A percentile compares a stretch with the other conserved stretches of the same genome.
phyloP scores from a whole-genome alignment of 2,888 invertebrate species.

The Lasioglossum marginatum region DNA sequence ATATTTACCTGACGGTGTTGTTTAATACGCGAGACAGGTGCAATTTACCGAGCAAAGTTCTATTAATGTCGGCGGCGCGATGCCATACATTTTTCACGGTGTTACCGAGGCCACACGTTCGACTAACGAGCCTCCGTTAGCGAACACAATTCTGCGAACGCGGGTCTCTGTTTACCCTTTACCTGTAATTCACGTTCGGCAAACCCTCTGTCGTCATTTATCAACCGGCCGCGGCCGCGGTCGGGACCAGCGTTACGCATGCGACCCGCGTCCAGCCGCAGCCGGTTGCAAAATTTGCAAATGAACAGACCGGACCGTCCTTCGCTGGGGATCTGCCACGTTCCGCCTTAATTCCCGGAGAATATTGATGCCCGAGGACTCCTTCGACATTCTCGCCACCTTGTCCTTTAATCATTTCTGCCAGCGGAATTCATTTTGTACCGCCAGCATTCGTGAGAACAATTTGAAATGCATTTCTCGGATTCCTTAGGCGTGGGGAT shows the following conservation, averaged over 20 bases:
- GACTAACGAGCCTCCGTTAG: slow-evolving; percentile 32
- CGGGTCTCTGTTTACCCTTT: slow-evolving; percentile 57
- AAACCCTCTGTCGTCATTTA: slow-evolving; percentile 38
- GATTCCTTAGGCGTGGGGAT: no score
- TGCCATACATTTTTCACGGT: slow-evolving; percentile 37
- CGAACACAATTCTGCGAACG: neutral
- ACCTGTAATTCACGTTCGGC: slow-evolving; percentile 46
- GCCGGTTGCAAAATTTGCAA: slow-evolving; percentile 49
- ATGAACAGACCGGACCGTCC: slow-evolving; percentile 1
- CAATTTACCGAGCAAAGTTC: slow-evolving; percentile 47
- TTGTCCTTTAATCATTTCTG: neutral
- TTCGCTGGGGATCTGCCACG: slow-evolving; percentile 16
- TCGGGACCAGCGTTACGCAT: slow-evolving; percentile 22
- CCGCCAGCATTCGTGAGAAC: neutral
- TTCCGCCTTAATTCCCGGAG: neutral
- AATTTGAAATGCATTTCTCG: neutral
- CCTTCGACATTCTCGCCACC: neutral
- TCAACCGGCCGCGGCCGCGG: slow-evolving; percentile 26
- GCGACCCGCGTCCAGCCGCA: slow-evolving; percentile 23
- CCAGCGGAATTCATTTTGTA: neutral
- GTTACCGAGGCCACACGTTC: slow-evolving; percentile 3
- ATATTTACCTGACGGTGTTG: slow-evolving; percentile 9
- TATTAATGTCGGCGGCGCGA: slow-evolving; percentile 25
- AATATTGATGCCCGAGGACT: slow-evolving; percentile 4
- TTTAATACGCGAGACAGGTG: slow-evolving; percentile 24